phyloP scores from a whole-genome alignment of 2,888 invertebrate species.

The Galerucella pusilla region DNA sequence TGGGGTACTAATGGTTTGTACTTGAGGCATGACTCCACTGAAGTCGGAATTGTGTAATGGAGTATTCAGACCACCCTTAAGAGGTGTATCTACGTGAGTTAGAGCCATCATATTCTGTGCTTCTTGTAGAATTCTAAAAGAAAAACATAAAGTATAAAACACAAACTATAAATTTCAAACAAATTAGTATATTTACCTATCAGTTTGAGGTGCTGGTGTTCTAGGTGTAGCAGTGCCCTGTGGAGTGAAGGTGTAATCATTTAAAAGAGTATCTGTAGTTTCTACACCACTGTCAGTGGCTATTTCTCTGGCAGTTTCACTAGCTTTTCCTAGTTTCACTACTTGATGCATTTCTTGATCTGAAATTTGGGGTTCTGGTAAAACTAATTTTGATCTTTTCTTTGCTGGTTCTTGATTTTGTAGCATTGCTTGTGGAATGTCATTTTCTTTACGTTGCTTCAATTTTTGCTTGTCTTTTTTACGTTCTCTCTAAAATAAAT shows the following conservation, averaged over 20 bases:
- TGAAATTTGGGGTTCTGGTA: slow-evolving; percentile 97
- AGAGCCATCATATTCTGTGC: slow-evolving; percentile 99
- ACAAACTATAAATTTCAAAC: not conserved
- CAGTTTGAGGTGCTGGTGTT: slow-evolving; percentile 87
- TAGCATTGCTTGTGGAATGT: slow-evolving; percentile 90
- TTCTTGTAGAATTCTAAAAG: slow-evolving; percentile 80
- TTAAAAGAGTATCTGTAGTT: slow-evolving; percentile 87
- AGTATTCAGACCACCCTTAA: slow-evolving; percentile 96
- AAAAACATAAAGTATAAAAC: slow-evolving; percentile 18
- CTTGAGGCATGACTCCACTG: slow-evolving; percentile 81
- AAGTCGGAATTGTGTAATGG: slow-evolving; percentile 92
- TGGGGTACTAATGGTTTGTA: slow-evolving; percentile 81
- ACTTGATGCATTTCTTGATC: slow-evolving; percentile 93
- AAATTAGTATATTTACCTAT: slow-evolving; percentile 63
- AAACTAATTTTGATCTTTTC: slow-evolving; percentile 93
- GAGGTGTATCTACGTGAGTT: slow-evolving; percentile 96
- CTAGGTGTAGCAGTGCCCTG: slow-evolving; percentile 79
- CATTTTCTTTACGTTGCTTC: slow-evolving; percentile 96
- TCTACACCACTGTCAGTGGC: slow-evolving; percentile 81
- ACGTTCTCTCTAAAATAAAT: slow-evolving; percentile 76
- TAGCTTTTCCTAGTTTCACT: slow-evolving; percentile 90
- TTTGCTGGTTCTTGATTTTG: slow-evolving; percentile 89
- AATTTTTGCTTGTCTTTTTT: slow-evolving; percentile 95
- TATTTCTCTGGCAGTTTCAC: slow-evolving; percentile 90
- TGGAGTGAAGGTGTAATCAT: slow-evolving; percentile 88